phyloP scores from a whole-genome alignment of 2,797 vertebrate species.

The Geotrypetes seraphini region DNA sequence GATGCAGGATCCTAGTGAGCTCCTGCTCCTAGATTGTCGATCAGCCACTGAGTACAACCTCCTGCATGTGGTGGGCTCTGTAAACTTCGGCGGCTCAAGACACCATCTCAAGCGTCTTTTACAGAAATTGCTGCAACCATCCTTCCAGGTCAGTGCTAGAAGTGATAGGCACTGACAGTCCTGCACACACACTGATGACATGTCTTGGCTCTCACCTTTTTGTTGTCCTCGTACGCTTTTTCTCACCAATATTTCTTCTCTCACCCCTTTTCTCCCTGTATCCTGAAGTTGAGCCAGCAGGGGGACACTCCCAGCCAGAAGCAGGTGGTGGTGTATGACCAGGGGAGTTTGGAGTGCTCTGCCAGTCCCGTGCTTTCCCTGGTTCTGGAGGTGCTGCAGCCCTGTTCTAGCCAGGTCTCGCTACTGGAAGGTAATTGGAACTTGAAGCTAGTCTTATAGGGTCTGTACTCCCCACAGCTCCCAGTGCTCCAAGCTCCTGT shows the following conservation, averaged over 20 bases:
- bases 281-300: neutral
- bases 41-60: constrained; percentile 7
- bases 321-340: constrained; percentile 14
- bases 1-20: constrained; percentile 2
- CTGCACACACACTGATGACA: too few species aligned
- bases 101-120: constrained; percentile 3
- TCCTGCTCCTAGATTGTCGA: constrained; percentile 14
- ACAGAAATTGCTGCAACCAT: neutral
- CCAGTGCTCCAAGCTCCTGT: too few species aligned
- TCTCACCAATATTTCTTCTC: too few species aligned
- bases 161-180: neutral
- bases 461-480: too few species aligned
- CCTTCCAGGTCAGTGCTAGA: neutral
- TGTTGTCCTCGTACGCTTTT: neutral
- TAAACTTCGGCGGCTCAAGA: constrained; percentile 10
- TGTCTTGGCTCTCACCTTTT: neutral
- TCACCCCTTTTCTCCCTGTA: neutral
- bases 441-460: too few species aligned
- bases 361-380: constrained; percentile 1
- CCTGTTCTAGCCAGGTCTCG: constrained; percentile 10
- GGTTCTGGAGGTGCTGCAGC: constrained; percentile 9
- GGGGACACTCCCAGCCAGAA: constrained; percentile 1
- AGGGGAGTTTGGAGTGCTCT: neutral
- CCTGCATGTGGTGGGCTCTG: constrained; percentile 8
- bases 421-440: constrained; percentile 10